Percentiles rank a stretch among this genome's conserved stretches.
phyloP scores from a whole-genome alignment of 1,140 invertebrate species.

The Atopsyche davidsoni region DNA sequence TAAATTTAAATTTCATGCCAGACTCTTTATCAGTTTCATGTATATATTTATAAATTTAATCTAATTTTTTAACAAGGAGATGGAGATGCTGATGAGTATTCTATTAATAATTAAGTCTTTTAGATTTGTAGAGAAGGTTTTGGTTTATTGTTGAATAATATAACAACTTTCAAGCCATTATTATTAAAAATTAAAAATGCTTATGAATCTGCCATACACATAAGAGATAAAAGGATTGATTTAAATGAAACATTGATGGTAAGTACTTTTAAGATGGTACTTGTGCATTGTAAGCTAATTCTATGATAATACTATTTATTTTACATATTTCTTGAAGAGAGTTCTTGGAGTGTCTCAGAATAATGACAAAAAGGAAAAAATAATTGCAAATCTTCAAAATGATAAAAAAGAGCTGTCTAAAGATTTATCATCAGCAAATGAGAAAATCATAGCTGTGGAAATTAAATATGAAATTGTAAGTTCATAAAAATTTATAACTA shows the following conservation, averaged over 20 bases:
- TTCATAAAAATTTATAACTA: background rate
- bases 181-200: slow-evolving; percentile 38
- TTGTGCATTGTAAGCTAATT: background rate
- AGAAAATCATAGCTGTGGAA: slow-evolving; percentile 36
- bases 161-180: slow-evolving; percentile 36
- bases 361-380: slow-evolving; percentile 36
- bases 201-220: slow-evolving; percentile 38
- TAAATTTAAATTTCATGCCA: too few species aligned
- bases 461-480: slow-evolving; percentile 39
- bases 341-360: slow-evolving; percentile 37
- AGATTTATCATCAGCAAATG: slow-evolving; percentile 33
- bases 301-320: background rate
- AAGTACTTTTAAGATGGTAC: slow-evolving; percentile 14
- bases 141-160: slow-evolving; percentile 33
- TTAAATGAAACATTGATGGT: slow-evolving; percentile 21
- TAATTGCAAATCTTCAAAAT: slow-evolving; percentile 33
- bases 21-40: too few species aligned
- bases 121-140: slow-evolving; percentile 42
- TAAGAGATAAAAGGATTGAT: slow-evolving; percentile 33
- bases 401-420: slow-evolving; percentile 35
- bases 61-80: background rate
- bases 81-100: background rate
- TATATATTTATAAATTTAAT: slow-evolving; percentile 1
- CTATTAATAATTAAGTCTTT: slow-evolving; percentile 21
- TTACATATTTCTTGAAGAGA: slow-evolving; percentile 34